Percentiles rank a stretch among this genome's conserved stretches.
Conservation (phyloP, 1,140 invertebrate species). For the Saxidomus purpurata region DNA sequence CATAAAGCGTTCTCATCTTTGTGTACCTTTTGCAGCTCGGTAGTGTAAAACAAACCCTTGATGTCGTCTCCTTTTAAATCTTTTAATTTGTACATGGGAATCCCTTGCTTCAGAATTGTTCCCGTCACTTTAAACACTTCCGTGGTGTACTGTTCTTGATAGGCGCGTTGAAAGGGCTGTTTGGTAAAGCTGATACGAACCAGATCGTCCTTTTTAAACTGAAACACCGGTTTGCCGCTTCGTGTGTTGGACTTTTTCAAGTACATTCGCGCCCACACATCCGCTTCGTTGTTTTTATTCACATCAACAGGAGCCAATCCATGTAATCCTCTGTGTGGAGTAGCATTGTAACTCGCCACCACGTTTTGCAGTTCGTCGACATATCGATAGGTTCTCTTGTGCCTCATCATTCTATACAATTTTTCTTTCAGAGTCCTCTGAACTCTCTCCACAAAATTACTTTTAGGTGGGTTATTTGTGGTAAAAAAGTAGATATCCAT, state of each 20-base stretch:
- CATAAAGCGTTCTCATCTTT: constrained; percentile 61
- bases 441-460: constrained; percentile 65
- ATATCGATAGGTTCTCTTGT: constrained; percentile 51
- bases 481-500: constrained; percentile 63
- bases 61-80: constrained; percentile 53
- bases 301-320: constrained; percentile 61
- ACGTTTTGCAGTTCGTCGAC: constrained; percentile 52
- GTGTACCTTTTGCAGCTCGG: constrained; percentile 63
- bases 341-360: constrained; percentile 61
- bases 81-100: constrained; percentile 58
- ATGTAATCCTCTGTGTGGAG: constrained; percentile 64
- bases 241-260: constrained; percentile 50
- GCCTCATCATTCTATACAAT: constrained; percentile 62
- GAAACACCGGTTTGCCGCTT: background rate
- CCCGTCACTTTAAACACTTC: constrained; percentile 62
- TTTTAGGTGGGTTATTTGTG: constrained; percentile 65
- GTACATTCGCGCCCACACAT: constrained; percentile 67
- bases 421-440: constrained; percentile 67
- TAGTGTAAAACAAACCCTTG: constrained; percentile 50
- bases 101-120: constrained; percentile 50
- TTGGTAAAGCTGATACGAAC: constrained; percentile 63
- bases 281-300: constrained; percentile 54
- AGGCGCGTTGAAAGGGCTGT: constrained; percentile 62
- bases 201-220: constrained; percentile 63
- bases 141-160: constrained; percentile 54